A percentile compares a stretch with the other conserved stretches of the same genome.
phyloP scores from a whole-genome alignment of 2,888 invertebrate species.

The Galerucella calmariensis region DNA sequence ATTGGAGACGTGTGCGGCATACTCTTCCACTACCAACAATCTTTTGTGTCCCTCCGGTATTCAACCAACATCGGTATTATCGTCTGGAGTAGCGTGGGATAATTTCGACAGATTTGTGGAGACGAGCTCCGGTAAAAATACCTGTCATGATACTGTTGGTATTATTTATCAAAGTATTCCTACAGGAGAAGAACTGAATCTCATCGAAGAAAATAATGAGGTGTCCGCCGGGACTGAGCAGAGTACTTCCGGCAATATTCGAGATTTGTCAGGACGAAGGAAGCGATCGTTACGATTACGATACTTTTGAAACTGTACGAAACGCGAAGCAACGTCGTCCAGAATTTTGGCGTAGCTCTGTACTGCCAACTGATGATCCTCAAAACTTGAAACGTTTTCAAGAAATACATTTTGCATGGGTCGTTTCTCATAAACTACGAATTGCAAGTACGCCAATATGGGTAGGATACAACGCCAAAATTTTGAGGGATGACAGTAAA shows the following conservation, averaged over 20 bases:
- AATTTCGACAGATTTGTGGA: slow-evolving; percentile 51
- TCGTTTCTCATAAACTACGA: slow-evolving; percentile 34
- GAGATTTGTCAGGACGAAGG: slow-evolving; percentile 40
- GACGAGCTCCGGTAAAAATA: slow-evolving; percentile 47
- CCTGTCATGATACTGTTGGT: slow-evolving; percentile 57
- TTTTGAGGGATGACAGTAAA: too few species aligned
- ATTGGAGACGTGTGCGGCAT: slow-evolving; percentile 48
- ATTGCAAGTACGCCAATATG: slow-evolving; percentile 33
- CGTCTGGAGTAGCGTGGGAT: slow-evolving; percentile 49
- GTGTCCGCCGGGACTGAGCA: not conserved
- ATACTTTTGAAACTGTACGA: slow-evolving; percentile 39
- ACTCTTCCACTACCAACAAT: slow-evolving; percentile 39
- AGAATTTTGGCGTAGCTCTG: slow-evolving; percentile 39
- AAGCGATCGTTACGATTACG: slow-evolving; percentile 44
- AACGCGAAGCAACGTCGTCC: slow-evolving; percentile 37
- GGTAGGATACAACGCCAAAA: too few species aligned
- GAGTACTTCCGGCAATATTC: slow-evolving; percentile 13
- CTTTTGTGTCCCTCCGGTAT: slow-evolving; percentile 46
- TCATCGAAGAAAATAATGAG: not conserved
- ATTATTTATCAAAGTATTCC: slow-evolving; percentile 54
- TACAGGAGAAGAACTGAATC: slow-evolving; percentile 39
- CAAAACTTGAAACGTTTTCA: slow-evolving; percentile 28
- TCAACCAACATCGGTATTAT: slow-evolving; percentile 43
- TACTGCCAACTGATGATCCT: slow-evolving; percentile 25
- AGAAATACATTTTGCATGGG: slow-evolving; percentile 33